Evolutionary conservation across 1,140 invertebrate species (phyloP).

Genomic region (Ectropis grisescens): DNA sequence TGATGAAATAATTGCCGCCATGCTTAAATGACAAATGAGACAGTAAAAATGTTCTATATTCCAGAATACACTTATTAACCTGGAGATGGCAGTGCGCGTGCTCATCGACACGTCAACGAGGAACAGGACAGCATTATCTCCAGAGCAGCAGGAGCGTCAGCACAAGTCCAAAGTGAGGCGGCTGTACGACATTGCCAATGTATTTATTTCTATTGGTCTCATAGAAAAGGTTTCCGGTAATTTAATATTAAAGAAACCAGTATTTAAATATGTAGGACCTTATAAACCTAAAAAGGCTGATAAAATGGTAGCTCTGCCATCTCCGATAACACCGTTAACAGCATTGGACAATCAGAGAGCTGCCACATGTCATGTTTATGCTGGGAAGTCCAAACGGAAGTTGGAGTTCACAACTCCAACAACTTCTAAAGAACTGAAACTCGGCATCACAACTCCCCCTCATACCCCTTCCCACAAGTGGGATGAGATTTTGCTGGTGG

Average conservation of each 20-base stretch:
- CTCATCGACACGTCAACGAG: conserved; percentile 67
- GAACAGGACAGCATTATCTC: conserved; percentile 38
- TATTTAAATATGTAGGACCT: conserved; percentile 78
- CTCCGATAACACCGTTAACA: conserved; percentile 51
- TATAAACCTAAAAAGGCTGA: conserved; percentile 48
- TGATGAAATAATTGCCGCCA: too few relatives aligned
- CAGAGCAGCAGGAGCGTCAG: conserved; percentile 59
- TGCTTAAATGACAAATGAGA: too few relatives aligned
- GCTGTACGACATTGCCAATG: conserved; percentile 83
- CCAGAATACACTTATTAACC: conserved; percentile 76
- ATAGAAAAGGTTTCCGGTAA: conserved; percentile 75
- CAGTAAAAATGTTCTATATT: too few relatives aligned
- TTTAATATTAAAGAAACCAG: conserved; percentile 74
- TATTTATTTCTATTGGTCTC: conserved; percentile 77
- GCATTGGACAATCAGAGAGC: conserved; percentile 30
- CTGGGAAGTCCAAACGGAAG: conserved; percentile 59
- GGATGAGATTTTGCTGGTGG: conserved; percentile 65
- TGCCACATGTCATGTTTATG: conserved; percentile 40
- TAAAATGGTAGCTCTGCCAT: conserved; percentile 29
- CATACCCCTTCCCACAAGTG: conserved; percentile 63
- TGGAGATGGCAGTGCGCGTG: conserved; percentile 78
- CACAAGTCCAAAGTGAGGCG: conserved; percentile 78
- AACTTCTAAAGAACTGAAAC: conserved; percentile 25
- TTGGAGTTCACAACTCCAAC: conserved; percentile 58
- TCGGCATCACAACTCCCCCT: conserved; percentile 51